phyloP scores from a whole-genome alignment of 2,888 invertebrate genomes.

The Ormyrus nitidulus region DNA sequence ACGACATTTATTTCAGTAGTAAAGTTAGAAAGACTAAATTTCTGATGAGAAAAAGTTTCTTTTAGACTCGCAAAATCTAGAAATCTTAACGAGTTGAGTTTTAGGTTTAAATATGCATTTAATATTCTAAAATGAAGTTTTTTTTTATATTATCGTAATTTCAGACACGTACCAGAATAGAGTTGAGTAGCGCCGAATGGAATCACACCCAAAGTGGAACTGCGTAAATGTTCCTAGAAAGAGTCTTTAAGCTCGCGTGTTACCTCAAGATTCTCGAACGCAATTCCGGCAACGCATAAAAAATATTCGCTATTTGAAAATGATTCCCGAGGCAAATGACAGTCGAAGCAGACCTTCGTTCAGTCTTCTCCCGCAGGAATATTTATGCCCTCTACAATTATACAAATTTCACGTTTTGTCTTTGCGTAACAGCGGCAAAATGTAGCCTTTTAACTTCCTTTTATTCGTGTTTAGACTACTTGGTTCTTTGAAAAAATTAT shows the following conservation, averaged over 20 bases:
- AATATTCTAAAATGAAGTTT: too few species aligned
- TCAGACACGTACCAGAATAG: not conserved
- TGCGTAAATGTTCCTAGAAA: constrained; percentile 43
- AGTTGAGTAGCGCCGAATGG: constrained; percentile 2
- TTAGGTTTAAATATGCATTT: too few species aligned
- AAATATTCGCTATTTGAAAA: constrained; percentile 36
- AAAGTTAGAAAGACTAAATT: too few species aligned
- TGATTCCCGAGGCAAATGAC: constrained; percentile 35
- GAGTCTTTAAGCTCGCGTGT: constrained; percentile 33
- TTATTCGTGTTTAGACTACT: not conserved
- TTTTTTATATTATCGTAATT: too few species aligned
- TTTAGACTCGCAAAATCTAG: too few species aligned
- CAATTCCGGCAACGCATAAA: not conserved
- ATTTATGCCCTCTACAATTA: constrained; percentile 46
- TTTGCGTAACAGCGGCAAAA: not conserved
- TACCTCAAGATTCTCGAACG: not conserved
- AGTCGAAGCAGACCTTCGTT: constrained; percentile 26
- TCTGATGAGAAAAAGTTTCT: too few species aligned
- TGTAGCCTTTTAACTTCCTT: not conserved
- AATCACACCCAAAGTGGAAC: not conserved
- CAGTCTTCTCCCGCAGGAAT: constrained; percentile 4
- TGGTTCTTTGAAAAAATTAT: constrained; percentile 36
- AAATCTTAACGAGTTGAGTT: too few species aligned
- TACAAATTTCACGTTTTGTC: constrained; percentile 23
- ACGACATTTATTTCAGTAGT: too few species aligned